Percentiles rank a stretch among this genome's conserved stretches.
Conservation (phyloP, 2,888 invertebrate genomes). For the Drosophila neutralis region DNA sequence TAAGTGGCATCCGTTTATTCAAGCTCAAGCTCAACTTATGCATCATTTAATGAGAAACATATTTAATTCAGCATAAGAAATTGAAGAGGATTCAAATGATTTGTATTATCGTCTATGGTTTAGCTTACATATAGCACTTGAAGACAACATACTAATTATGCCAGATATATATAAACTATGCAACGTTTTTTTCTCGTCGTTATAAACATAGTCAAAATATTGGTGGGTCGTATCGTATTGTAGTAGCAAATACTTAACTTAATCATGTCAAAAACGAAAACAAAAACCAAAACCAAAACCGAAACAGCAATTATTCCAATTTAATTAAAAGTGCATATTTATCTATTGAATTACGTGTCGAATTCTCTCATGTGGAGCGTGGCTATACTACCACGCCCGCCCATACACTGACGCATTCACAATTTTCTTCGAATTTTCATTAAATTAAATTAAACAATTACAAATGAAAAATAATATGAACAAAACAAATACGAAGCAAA, state of each 20-base stretch:
- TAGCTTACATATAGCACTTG: constrained; percentile 56
- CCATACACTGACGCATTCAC: constrained; percentile 15
- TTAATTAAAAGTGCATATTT: constrained; percentile 71
- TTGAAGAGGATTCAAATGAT: constrained; percentile 47
- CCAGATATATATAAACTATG: constrained; percentile 53
- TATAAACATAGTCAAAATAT: constrained; percentile 73
- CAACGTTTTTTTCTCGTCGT: constrained; percentile 69
- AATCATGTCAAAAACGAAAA: constrained; percentile 43
- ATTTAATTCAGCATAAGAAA: constrained; percentile 43
- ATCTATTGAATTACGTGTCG: constrained; percentile 68
- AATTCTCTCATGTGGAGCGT: constrained; percentile 54
- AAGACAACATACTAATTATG: constrained; percentile 52
- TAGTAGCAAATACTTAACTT: constrained; percentile 75
- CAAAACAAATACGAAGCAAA: constrained; percentile 48
- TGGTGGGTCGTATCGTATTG: constrained; percentile 71
- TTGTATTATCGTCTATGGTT: constrained; percentile 62
- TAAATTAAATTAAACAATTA: constrained; percentile 57
- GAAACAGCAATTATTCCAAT: constrained; percentile 61
- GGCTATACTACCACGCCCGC: constrained; percentile 10
- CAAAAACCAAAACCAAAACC: constrained; percentile 15
- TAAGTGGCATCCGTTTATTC: constrained; percentile 58
- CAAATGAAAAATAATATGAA: constrained; percentile 19
- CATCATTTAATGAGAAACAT: constrained; percentile 38
- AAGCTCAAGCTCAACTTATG: constrained; percentile 61
- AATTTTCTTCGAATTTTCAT: constrained; percentile 67